phyloP scores from a whole-genome alignment of 92 coral and sea anemone species.

The Zoanthus sociatus region DNA sequence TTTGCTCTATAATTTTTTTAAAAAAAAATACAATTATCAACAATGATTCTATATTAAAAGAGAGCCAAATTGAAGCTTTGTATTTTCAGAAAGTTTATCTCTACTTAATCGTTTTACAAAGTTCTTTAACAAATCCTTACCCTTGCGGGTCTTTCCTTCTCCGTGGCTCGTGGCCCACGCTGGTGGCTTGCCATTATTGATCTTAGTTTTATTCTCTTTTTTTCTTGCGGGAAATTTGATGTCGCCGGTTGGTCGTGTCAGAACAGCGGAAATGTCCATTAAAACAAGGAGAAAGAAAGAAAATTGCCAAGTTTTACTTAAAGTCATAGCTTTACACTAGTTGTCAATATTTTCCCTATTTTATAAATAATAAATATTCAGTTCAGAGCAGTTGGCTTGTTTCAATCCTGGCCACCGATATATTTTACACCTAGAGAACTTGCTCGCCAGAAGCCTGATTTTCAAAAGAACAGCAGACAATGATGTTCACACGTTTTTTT shows the following conservation, averaged over 20 bases:
- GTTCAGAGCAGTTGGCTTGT: neutral
- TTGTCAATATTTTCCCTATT: neutral
- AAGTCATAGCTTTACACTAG: neutral
- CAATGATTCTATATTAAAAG: neutral
- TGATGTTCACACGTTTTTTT: conserved; percentile 22
- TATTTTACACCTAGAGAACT: neutral
- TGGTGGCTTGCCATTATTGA: neutral
- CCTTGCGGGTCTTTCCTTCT: neutral
- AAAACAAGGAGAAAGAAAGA: conserved; percentile 3
- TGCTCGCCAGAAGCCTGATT: neutral
- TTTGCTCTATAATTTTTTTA: neutral
- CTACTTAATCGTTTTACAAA: neutral
- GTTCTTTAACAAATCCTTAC: neutral
- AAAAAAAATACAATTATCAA: neutral
- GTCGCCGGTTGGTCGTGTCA: conserved; percentile 4
- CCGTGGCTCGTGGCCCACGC: conserved; percentile 33
- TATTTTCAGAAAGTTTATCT: neutral
- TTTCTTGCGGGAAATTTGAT: neutral
- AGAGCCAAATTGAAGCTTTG: neutral
- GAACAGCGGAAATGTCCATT: neutral
- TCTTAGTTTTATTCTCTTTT: neutral
- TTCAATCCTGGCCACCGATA: neutral
- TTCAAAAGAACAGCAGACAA: neutral
- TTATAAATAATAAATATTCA: neutral
- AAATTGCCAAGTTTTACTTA: neutral